These are phyloP conservation scores for Calephelis perditalis DNA, from an alignment of 2,888 invertebrate species.

Conservation along the genomic window DNA sequence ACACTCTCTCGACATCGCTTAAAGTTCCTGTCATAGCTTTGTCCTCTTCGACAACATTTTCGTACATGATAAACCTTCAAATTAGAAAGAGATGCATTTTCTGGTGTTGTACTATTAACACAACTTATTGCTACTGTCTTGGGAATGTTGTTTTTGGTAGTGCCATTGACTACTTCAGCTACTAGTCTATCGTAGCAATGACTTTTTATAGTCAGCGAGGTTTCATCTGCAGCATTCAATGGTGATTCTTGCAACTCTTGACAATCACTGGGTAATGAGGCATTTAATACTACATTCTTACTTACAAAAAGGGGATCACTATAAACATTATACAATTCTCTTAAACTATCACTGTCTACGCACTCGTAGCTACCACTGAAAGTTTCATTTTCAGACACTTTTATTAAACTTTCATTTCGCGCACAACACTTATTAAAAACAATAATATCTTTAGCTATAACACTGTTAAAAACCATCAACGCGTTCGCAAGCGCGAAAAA, in stretches of 20 bases:
- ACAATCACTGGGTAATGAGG: conserved; percentile 51
- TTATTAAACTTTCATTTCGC: conserved; percentile 48
- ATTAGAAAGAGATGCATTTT: conserved; percentile 31
- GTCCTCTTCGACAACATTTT: conserved; percentile 62
- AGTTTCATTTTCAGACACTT: conserved; percentile 39
- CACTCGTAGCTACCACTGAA: conserved; percentile 44
- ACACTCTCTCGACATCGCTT: conserved; percentile 48
- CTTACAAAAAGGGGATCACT: conserved; percentile 45
- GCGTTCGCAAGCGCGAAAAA: conserved; percentile 40
- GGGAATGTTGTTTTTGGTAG: conserved; percentile 46
- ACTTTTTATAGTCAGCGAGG: conserved; percentile 30
- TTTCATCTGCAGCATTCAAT: conserved; percentile 36
- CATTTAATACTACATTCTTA: conserved; percentile 39
- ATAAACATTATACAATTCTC: conserved; percentile 41
- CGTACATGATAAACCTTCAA: conserved; percentile 45
- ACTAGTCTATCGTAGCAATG: conserved; percentile 56
- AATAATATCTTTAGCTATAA: conserved; percentile 33
- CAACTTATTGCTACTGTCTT: conserved; percentile 53
- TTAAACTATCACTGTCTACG: conserved; percentile 40
- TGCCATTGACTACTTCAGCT: conserved; percentile 47
- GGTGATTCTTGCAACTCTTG: conserved; percentile 38
- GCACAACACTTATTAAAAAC: conserved; percentile 65
- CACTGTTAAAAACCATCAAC: conserved; percentile 22
- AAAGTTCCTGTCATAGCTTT: conserved; percentile 49
- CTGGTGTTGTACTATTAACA: conserved; percentile 37